Evolutionary conservation across 1,140 invertebrate genomes (phyloP).

Genomic region (Asobara japonica): DNA sequence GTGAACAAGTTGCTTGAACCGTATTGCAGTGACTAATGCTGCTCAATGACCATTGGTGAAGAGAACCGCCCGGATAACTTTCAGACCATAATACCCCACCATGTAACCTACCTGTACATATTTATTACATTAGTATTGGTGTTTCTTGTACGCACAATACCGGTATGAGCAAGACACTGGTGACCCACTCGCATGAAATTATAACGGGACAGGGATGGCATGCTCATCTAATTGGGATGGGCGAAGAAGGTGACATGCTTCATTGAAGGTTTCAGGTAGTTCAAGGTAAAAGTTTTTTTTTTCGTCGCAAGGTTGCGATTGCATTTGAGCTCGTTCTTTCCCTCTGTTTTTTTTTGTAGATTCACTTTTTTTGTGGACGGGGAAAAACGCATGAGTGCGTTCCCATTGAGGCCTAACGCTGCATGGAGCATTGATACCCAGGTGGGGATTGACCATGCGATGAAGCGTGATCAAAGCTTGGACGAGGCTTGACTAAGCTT

Average conservation of each 20-base stretch:
- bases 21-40: slow-evolving; percentile 55
- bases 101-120: slow-evolving; percentile 35
- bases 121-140: slow-evolving; percentile 34
- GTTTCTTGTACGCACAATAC: slow-evolving; percentile 44
- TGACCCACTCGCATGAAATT: slow-evolving; percentile 62
- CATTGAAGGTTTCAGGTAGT: not conserved
- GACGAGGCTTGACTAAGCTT: no score
- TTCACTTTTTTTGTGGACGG: not conserved
- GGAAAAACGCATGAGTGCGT: not conserved
- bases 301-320: not conserved
- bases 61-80: slow-evolving; percentile 55
- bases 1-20: slow-evolving; percentile 46
- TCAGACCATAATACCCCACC: slow-evolving; percentile 51
- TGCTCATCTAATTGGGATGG: slow-evolving; percentile 42
- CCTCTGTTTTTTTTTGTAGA: not conserved
- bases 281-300: slow-evolving; percentile 15
- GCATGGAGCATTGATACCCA: no score
- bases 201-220: slow-evolving; percentile 57
- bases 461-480: no score
- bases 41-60: slow-evolving; percentile 46
- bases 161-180: slow-evolving; percentile 40
- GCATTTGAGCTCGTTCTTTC: not conserved
- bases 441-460: no score
- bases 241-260: slow-evolving; percentile 2
- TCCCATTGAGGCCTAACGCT: not conserved